phyloP scores from a whole-genome alignment of 1,140 invertebrate genomes.

The Penaeus vannamei region DNA sequence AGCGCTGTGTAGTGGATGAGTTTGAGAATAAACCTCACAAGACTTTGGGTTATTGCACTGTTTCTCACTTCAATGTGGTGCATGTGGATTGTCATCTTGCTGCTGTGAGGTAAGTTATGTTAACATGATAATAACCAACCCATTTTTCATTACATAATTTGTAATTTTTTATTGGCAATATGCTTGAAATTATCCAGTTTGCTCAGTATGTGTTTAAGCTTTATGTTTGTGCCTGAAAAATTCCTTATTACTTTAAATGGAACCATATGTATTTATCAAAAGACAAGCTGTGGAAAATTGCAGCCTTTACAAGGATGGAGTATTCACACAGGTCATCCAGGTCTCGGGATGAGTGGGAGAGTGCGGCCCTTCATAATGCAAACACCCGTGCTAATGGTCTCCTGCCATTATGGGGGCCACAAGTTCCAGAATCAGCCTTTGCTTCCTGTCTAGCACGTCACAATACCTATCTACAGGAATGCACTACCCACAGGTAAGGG shows the following conservation, averaged over 20 bases:
- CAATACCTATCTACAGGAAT: conserved; percentile 75
- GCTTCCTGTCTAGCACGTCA: conserved; percentile 89
- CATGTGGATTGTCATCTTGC: conserved; percentile 98
- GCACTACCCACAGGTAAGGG: conserved; percentile 79
- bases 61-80: conserved; percentile 98
- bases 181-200: too few species aligned
- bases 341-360: conserved; percentile 96
- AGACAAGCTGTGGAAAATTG: neutral
- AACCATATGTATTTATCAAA: neutral
- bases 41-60: conserved; percentile 85
- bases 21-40: conserved; percentile 84
- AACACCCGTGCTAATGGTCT: conserved; percentile 98
- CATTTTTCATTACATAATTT: conserved; percentile 59
- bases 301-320: neutral
- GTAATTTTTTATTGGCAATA: conserved; percentile 60
- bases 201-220: too few species aligned
- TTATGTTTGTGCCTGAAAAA: too few species aligned
- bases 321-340: conserved; percentile 71
- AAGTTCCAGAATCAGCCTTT: conserved; percentile 95
- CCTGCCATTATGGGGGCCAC: conserved; percentile 95
- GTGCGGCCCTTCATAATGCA: conserved; percentile 96
- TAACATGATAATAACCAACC: neutral
- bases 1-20: conserved; percentile 95
- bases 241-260: too few species aligned
- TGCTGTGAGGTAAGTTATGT: conserved; percentile 81